Base-by-base conservation (phyloP, 1,140 invertebrate species). In the Hylaeus anthracinus region DNA sequence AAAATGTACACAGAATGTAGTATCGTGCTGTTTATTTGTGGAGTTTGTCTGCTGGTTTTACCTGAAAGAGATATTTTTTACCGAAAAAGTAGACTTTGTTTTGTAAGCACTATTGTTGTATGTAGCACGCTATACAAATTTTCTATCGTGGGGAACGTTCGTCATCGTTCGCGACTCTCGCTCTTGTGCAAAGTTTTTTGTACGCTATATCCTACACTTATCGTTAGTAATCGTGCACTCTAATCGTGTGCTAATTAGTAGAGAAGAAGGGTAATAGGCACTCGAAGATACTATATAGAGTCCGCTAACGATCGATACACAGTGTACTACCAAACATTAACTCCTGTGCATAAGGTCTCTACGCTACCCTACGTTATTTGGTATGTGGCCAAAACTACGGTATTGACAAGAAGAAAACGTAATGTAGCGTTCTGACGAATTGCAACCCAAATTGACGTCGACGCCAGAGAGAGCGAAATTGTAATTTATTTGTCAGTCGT, bases 261-360 rank as follows among this genome's bases (percentile, higher is more conserved):
- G 69, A 41, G 8, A 48, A 71, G 51, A 26, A 60, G 53, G 1
- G 8, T 3, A 55, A 61, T 9, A 63, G 51, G 2, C 63, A 51
- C 55, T 55, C 43, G 15, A 37, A 55, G 67, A 14, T 63, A 53
- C 70, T 79, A 65, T 65, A 65, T 65, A 65, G 26, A 79, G 15
- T 41, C 45, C 9, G 1, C 72, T 69, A 80, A 75, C 43, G n/a
- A 61, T 67, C 61, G 76, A 72, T 43, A 72, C 4, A 69, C n/a
- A 48, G 63, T 65, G 53, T 73, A 66, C 67, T 73, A 79, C 65
- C 2, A 65, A 43, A 72, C 12, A 41, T 72, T 61, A 58, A 10
- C 64, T 85, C 55, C 64, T 85, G 71, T 82, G 60, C 83, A 72
- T n/a, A 78, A 39, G 26, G 41, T 76, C 85, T 82, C 85, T 82